Base-by-base conservation (phyloP, 2,888 invertebrate species). In the Nomada ruficornis region DNA sequence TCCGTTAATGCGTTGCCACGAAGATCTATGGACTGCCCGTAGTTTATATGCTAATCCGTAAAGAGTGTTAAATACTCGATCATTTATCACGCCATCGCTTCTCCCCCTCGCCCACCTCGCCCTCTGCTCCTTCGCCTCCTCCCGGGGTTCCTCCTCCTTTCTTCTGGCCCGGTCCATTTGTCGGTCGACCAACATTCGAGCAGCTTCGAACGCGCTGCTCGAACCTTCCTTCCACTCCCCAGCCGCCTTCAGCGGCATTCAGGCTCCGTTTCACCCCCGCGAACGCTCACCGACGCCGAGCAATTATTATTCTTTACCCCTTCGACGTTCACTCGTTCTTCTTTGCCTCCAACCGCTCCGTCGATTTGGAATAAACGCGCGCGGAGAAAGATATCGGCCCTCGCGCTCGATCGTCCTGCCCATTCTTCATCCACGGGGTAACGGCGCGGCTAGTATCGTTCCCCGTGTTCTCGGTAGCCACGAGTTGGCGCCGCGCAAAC, bases 31-130 rank as follows among this genome's bases (percentile, higher is more conserved):
- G 94, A 93, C 93, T 93, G 91, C 87, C 93, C 91, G 93, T 93
- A 93, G 93, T 94, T 93, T 93, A 93, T 94, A 94, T 94, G 93
- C 93, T 93, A 94, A 93, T 93, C 93, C 93, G 93, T 93, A 93
- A 93, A 93, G 93, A 94, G 94, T 93, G 93, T 93, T 94, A 94
- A 94, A 93, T 93, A 93, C 94, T 93, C 91, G 93, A 93, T 94
- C 94, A 93, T 94, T 94, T 93, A 94, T 94, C 94, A 93, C 93
- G 91, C 91, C 91, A 90, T 90, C 89, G 90, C 91, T 89, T 91
- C 89, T 89, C 90, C 88, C 84, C 88, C 86, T 82, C 81, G 86
- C 77, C 76, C 77, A 71, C 73, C 74, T 26, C 68, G 79, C 52
- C 71, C 71, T 67, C 80, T 68, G 54, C 59, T 65, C 57, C 59